Percentiles rank a stretch among this genome's conserved stretches.
These are phyloP conservation scores for Amblyornis subalaris DNA, from an alignment of 2,113 vertebrate genomes.

Conservation along the genomic window DNA sequence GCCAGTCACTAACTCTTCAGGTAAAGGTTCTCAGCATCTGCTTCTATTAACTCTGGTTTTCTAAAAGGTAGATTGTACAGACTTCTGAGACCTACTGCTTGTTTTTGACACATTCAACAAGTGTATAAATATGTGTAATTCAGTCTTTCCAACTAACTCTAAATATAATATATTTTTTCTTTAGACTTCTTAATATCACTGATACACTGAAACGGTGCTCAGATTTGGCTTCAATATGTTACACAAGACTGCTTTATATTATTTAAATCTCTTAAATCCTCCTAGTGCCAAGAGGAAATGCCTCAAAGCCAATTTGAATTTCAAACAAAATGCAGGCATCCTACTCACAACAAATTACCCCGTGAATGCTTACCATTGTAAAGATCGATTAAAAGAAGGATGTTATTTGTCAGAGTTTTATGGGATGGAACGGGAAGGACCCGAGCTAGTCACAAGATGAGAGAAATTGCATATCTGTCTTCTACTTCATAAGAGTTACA, in stretches of 20 bases:
- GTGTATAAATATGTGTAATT: background rate
- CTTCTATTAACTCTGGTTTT: background rate
- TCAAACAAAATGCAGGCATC: background rate
- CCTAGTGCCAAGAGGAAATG: background rate
- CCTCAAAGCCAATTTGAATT: background rate
- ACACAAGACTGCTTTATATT: background rate
- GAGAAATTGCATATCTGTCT: background rate
- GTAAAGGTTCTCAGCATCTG: background rate
- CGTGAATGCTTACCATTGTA: background rate
- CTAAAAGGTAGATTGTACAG: background rate
- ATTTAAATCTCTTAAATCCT: slow-evolving; percentile 8
- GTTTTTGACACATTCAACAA: background rate
- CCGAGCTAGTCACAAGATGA: background rate
- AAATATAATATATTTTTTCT: background rate
- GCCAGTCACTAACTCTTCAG: background rate
- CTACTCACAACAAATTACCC: background rate
- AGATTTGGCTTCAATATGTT: background rate
- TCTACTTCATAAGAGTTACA: background rate
- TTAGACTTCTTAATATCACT: background rate
- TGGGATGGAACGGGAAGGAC: background rate
- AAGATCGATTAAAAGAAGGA: background rate
- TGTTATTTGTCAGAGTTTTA: background rate
- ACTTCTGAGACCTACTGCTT: background rate
- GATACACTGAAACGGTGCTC: background rate
- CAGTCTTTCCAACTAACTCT: background rate